Evolutionary conservation across 2,888 invertebrate species (phyloP).

Genomic region (Asteroscopus sphinx): DNA sequence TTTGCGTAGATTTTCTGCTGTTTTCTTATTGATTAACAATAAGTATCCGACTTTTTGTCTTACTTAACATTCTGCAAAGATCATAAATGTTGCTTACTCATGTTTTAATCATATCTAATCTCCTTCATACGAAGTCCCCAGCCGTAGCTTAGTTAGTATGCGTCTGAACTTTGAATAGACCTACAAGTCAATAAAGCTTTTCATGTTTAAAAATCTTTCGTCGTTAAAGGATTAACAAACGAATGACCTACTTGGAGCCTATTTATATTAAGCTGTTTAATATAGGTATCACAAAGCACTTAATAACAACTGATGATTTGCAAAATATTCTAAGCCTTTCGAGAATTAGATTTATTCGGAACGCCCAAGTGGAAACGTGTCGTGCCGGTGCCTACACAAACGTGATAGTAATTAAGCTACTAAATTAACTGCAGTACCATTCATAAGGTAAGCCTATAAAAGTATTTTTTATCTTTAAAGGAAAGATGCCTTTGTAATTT

Average conservation of each 20-base stretch:
- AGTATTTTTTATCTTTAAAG: too few species aligned
- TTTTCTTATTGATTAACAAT: conserved; percentile 49
- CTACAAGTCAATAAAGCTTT: conserved; percentile 21
- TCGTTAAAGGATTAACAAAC: conserved; percentile 24
- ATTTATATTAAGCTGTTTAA: conserved; percentile 39
- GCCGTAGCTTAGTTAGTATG: conserved; percentile 37
- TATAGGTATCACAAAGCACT: conserved; percentile 43
- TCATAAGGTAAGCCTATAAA: too few species aligned
- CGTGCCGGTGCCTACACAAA: conserved; percentile 1
- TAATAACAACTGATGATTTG: conserved; percentile 67
- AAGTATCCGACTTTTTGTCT: conserved; percentile 16
- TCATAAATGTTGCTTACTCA: conserved; percentile 19
- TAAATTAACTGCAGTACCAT: too few species aligned
- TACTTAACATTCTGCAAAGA: conserved; percentile 33
- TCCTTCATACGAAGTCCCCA: conserved; percentile 6
- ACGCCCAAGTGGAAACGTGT: conserved; percentile 36
- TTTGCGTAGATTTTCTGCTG: conserved; percentile 49
- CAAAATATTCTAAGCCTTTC: conserved; percentile 49
- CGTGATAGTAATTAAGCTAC: not conserved
- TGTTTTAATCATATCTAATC: conserved; percentile 25
- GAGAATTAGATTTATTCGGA: conserved; percentile 28
- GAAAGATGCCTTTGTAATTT: too few species aligned
- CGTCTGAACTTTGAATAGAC: conserved; percentile 24
- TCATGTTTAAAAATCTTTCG: conserved; percentile 28
- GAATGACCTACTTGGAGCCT: conserved; percentile 33